These are phyloP conservation scores for Formica aserva DNA, from an alignment of 2,888 invertebrate genomes.

Conservation along the genomic window DNA sequence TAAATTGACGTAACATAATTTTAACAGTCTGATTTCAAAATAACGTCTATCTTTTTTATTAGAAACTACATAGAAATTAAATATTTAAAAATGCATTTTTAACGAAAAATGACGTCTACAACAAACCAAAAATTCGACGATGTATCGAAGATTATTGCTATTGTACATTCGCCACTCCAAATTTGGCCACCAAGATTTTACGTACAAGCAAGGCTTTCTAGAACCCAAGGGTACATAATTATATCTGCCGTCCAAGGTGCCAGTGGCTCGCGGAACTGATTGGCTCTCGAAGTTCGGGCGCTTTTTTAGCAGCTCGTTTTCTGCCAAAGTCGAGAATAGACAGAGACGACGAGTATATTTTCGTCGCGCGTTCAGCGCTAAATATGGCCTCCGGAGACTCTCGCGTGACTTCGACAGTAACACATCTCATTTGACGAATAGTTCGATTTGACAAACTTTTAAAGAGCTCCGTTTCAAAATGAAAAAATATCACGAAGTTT, in stretches of 20 bases:
- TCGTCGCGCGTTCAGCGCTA: background rate
- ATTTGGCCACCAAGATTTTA: slow-evolving; percentile 89
- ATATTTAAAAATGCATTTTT: background rate
- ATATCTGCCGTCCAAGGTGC: slow-evolving; percentile 86
- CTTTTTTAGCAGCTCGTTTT: slow-evolving; percentile 73
- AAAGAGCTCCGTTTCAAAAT: background rate
- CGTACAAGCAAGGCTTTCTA: slow-evolving; percentile 89
- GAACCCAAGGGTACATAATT: slow-evolving; percentile 86
- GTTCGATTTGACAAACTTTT: background rate
- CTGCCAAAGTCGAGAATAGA: slow-evolving; percentile 66
- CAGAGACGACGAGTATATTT: background rate
- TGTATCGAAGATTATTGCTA: slow-evolving; percentile 89
- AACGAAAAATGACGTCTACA: background rate
- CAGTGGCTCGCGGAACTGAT: slow-evolving; percentile 85
- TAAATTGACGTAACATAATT: background rate
- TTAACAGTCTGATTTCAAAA: background rate
- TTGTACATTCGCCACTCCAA: slow-evolving; percentile 89
- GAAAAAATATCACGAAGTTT: background rate
- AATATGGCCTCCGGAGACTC: background rate
- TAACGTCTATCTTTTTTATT: background rate
- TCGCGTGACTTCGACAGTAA: background rate
- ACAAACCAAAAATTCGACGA: slow-evolving; percentile 88
- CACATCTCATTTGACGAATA: slow-evolving; percentile 6
- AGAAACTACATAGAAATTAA: background rate
- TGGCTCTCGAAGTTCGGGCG: slow-evolving; percentile 79